A percentile compares a stretch with the other conserved stretches of the same genome.
Conservation (phyloP, 2,113 vertebrate genomes). For the Bagarius yarrelli region DNA sequence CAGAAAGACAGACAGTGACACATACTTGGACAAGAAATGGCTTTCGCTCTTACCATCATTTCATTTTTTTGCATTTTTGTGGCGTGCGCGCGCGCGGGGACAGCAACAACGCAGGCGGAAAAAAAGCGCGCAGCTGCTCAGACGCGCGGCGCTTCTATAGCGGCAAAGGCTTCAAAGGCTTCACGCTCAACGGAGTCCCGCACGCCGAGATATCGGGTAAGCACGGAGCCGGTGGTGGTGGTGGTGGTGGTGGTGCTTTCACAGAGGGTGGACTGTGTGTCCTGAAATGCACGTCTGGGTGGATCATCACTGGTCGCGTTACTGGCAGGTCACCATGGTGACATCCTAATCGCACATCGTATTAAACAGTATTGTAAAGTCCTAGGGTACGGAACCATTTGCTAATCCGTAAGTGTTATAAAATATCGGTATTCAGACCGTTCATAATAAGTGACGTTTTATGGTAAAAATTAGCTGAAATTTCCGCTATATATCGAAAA, state of each 20-base stretch:
- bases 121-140: constrained; percentile 82
- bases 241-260: neutral
- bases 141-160: constrained; percentile 91
- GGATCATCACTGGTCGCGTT: neutral
- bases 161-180: constrained; percentile 90
- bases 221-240: constrained; percentile 29
- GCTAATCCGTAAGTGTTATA: neutral
- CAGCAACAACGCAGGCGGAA: constrained; percentile 70
- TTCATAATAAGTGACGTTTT: neutral
- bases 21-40: constrained; percentile 67
- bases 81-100: constrained; percentile 75
- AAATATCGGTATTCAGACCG: no score
- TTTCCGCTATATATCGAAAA: neutral
- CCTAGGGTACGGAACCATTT: neutral
- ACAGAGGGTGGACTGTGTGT: neutral
- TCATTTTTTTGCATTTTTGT: constrained; percentile 49
- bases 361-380: neutral
- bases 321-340: constrained; percentile 24
- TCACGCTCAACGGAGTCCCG: constrained; percentile 84
- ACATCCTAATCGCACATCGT: neutral
- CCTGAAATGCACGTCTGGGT: neutral
- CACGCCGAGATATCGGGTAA: constrained; percentile 92
- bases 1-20: neutral
- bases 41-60: constrained; percentile 66
- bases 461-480: no score